Evolutionary conservation across 2,113 vertebrate species (phyloP).

Genomic region (Zeus faber): DNA sequence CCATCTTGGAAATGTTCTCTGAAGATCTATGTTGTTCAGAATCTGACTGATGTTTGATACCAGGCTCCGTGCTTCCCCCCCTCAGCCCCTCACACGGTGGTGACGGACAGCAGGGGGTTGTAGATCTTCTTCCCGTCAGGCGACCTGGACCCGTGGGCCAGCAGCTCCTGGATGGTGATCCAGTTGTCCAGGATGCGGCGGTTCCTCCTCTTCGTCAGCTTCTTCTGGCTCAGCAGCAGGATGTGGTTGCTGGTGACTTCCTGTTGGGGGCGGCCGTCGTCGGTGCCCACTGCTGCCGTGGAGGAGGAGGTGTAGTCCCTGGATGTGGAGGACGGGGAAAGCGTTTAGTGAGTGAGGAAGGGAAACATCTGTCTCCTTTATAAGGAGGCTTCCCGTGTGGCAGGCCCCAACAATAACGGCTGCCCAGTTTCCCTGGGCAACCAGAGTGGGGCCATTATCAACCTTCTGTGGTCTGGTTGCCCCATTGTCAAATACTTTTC

Average conservation of each 20-base stretch:
- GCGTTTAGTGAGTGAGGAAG: too few relatives aligned
- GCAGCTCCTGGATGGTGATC: conserved; percentile 88
- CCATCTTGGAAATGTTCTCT: too few relatives aligned
- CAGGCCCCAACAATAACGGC: too few relatives aligned
- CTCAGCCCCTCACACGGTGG: conserved; percentile 73
- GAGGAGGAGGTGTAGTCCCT: conserved; percentile 32
- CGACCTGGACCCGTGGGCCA: conserved; percentile 80
- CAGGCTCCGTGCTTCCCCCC: not conserved
- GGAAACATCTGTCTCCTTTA: too few relatives aligned
- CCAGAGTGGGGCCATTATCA: too few relatives aligned
- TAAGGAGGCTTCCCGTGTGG: too few relatives aligned
- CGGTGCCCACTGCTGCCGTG: conserved; percentile 33
- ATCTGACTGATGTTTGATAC: not conserved
- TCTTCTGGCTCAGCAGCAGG: conserved; percentile 80
- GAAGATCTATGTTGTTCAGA: not conserved
- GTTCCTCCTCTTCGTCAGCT: conserved; percentile 78
- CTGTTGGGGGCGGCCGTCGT: conserved; percentile 23
- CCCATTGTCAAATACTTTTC: too few relatives aligned
- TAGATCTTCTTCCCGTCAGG: conserved; percentile 80
- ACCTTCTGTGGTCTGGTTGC: too few relatives aligned
- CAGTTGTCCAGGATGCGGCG: conserved; percentile 86
- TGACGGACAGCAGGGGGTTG: conserved; percentile 83
- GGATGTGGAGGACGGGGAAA: not conserved
- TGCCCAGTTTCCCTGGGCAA: too few relatives aligned
- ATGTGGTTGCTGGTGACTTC: conserved; percentile 50